Conservation (phyloP, 2,797 vertebrate genomes). For the Melanotaenia boesemani region DNA sequence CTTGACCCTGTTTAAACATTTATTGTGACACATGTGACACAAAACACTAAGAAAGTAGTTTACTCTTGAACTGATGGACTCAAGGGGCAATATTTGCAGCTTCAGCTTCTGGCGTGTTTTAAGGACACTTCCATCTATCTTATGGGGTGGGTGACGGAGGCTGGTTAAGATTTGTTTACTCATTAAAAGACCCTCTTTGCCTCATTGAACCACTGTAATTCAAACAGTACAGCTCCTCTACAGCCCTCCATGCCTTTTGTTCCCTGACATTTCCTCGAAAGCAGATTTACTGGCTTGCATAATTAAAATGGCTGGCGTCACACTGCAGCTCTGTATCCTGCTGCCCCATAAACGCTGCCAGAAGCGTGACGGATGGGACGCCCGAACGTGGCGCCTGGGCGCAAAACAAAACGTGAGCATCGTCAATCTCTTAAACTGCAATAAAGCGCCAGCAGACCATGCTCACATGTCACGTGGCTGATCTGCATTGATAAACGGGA, state of each 20-base stretch:
- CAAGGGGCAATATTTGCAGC: background rate
- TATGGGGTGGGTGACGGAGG: no score
- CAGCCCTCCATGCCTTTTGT: background rate
- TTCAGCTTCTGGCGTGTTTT: background rate
- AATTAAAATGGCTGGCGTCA: conserved; percentile 55
- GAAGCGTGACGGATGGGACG: conserved; percentile 45
- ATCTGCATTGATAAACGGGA: conserved; percentile 20
- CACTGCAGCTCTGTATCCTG: conserved; percentile 19
- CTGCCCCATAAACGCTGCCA: conserved; percentile 39
- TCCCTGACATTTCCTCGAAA: conserved; percentile 29
- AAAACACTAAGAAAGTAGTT: background rate
- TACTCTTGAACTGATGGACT: no score
- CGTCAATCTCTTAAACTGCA: conserved; percentile 38
- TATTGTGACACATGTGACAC: background rate
- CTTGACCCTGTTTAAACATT: background rate
- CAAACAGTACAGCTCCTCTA: background rate
- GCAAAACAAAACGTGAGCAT: conserved; percentile 35
- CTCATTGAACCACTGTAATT: background rate
- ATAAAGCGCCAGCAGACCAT: background rate
- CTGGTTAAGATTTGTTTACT: background rate
- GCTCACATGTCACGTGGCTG: background rate
- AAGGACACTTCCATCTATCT: background rate
- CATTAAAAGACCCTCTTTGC: background rate
- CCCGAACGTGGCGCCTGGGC: conserved; percentile 24
- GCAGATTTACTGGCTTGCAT: conserved; percentile 58